Evolutionary conservation across 2,113 vertebrate genomes (phyloP).

Genomic region (Clarias gariepinus): DNA sequence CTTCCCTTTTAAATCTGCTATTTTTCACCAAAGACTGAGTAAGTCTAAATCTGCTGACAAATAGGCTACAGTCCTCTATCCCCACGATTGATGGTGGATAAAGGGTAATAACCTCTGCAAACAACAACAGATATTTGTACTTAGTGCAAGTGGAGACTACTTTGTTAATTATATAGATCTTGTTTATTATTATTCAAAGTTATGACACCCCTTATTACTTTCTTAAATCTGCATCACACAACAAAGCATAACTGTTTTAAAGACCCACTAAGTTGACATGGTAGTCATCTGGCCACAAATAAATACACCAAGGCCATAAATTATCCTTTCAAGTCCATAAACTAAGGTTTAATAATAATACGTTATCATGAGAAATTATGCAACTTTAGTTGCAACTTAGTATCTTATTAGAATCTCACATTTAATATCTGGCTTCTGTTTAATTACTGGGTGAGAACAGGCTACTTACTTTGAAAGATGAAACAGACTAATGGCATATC

Average conservation of each 20-base stretch:
- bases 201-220: background rate
- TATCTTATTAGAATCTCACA: background rate
- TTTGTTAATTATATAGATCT: background rate
- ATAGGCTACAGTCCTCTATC: background rate
- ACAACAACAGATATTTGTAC: background rate
- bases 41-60: background rate
- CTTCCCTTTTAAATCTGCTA: background rate
- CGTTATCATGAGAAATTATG: background rate
- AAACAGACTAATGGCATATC: background rate
- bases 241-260: background rate
- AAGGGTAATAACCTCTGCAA: background rate
- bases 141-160: background rate
- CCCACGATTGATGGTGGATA: background rate
- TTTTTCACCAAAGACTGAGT: background rate
- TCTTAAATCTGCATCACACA: background rate
- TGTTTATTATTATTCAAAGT: background rate
- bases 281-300: background rate
- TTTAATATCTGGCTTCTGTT: background rate
- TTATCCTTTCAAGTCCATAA: background rate
- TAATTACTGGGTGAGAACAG: background rate
- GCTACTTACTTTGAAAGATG: background rate
- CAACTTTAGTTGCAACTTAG: background rate
- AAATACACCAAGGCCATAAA: background rate
- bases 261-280: background rate
- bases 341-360: background rate